Base-by-base conservation (phyloP, 2,888 invertebrate genomes). In the Tachina fera region DNA sequence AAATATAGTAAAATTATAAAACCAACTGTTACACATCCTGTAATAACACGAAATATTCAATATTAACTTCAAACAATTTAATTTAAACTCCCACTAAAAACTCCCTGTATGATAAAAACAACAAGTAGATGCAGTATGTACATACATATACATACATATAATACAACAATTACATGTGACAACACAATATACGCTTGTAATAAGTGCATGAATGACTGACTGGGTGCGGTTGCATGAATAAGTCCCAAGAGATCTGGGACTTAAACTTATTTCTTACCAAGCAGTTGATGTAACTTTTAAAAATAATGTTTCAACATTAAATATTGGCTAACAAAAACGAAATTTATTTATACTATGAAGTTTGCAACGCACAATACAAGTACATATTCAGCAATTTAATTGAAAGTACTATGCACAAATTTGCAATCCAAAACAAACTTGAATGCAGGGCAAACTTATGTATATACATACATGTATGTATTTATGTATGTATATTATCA, bases 201-300 rank as follows among this genome's bases (percentile, higher is more conserved):
- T 31, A 39, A 49, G 58, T 19, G 22, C 16, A 68, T 56, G 56
- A 83, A 14, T 39, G 51, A 78, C 76, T 72, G 74, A 63, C 71
- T 84, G 87, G 83, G 83, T 78, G 86, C 86, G 86, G 86, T 74
- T 83, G 82, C 49, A 70, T 45, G n/a, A 51, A 43, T 77, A 47
- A n/a, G 68, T 68, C 47, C 49, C 22, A 31, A 53, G 63, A 60
- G 19, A 22, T 56, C 43, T 60, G 61, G 43, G 60, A 16, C 53
- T 67, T 68, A 68, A 53, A 60, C 39, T 39, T 60, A 68, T 19
- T 60, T 22, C 9, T 43, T 56, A 14, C 31, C 6, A 31, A 16
- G 9, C 53, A 65, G n/a, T 45, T 74, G 9, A 43, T 14, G 51
- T 14, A 63, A 63, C 19, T n/a, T n/a, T 45, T 10, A 47, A 41